A percentile compares a stretch with the other conserved stretches of the same genome.
These are phyloP conservation scores for Tubulanus polymorphus DNA, from an alignment of 2,888 invertebrate genomes.

Conservation along the genomic window DNA sequence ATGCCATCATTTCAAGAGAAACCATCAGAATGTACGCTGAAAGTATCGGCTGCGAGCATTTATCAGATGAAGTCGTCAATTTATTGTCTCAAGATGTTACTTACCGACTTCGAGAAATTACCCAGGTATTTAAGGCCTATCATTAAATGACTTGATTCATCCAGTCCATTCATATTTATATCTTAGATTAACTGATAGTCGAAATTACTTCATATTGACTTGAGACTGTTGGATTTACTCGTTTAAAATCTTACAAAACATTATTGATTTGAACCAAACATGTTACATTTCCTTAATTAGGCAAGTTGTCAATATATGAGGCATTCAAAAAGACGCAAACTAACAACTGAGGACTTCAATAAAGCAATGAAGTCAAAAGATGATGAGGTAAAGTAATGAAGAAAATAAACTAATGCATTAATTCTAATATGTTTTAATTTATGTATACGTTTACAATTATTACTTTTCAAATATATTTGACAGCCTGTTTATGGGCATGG, in stretches of 20 bases:
- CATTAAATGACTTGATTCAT: no score
- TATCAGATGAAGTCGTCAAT: slow-evolving; percentile 41
- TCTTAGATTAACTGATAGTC: no score
- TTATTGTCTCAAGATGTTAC: slow-evolving; percentile 50
- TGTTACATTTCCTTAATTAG: slow-evolving; percentile 28
- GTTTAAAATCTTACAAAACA: no score
- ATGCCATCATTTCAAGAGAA: slow-evolving; percentile 47
- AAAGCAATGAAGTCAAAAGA: slow-evolving; percentile 44
- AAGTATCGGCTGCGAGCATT: slow-evolving; percentile 35
- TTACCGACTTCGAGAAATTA: slow-evolving; percentile 48
- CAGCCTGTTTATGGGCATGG: slow-evolving; percentile 48
- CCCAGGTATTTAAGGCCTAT: slow-evolving; percentile 44
- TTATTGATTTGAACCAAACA: background rate
- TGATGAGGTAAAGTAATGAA: slow-evolving; percentile 46
- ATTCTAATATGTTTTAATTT: no score
- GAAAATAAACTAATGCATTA: no score
- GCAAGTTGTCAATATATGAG: slow-evolving; percentile 49
- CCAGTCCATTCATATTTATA: no score
- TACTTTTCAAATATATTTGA: no score
- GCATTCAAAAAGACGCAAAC: slow-evolving; percentile 44
- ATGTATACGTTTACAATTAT: no score
- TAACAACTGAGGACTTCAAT: slow-evolving; percentile 49
- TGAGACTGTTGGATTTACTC: no score
- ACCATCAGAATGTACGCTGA: slow-evolving; percentile 46
- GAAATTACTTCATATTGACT: no score